Conservation (phyloP, 2,888 invertebrate genomes). For the Thecocarcelia acutangulata region DNA sequence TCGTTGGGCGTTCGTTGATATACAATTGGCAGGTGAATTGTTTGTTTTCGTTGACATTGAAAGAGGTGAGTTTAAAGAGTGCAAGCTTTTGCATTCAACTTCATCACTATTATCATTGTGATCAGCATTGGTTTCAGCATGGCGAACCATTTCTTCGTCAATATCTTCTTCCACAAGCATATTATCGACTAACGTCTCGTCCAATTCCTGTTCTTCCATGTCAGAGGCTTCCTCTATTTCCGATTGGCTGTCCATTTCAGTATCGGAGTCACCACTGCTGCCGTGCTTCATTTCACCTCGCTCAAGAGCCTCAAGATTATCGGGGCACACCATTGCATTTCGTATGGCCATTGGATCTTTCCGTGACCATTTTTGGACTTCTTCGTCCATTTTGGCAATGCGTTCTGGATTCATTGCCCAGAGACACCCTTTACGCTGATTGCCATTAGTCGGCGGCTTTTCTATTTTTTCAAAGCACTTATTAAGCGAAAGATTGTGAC, state of each 20-base stretch:
- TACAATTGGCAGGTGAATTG: constrained; percentile 73
- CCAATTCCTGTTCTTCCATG: constrained; percentile 84
- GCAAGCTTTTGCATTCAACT: constrained; percentile 38
- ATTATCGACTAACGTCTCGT: constrained; percentile 82
- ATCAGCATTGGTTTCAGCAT: constrained; percentile 68
- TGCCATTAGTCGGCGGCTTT: constrained; percentile 93
- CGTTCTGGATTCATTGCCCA: constrained; percentile 99
- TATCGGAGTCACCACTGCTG: constrained; percentile 85
- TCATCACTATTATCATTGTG: constrained; percentile 62
- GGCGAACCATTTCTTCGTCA: constrained; percentile 79
- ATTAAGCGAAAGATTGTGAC: constrained; percentile 97
- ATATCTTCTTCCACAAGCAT: constrained; percentile 80
- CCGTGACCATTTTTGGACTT: constrained; percentile 97
- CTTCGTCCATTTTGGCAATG: constrained; percentile 98
- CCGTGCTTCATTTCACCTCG: constrained; percentile 94
- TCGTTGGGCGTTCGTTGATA: constrained; percentile 73
- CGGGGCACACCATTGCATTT: constrained; percentile 96
- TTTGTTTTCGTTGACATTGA: constrained; percentile 38
- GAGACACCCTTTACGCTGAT: constrained; percentile 92
- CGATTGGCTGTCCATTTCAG: constrained; percentile 81
- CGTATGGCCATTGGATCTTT: constrained; percentile 96
- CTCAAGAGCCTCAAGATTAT: constrained; percentile 91
- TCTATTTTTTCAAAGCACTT: constrained; percentile 99
- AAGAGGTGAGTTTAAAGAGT: constrained; percentile 33
- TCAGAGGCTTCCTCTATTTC: constrained; percentile 82